Evolutionary conservation across 30 jellyfish, hydroid and myxozoan species (phyloP), one percentile per base, ranked within the genome.

Genomic region (Calvadosia cruxmelitensis): DNA sequence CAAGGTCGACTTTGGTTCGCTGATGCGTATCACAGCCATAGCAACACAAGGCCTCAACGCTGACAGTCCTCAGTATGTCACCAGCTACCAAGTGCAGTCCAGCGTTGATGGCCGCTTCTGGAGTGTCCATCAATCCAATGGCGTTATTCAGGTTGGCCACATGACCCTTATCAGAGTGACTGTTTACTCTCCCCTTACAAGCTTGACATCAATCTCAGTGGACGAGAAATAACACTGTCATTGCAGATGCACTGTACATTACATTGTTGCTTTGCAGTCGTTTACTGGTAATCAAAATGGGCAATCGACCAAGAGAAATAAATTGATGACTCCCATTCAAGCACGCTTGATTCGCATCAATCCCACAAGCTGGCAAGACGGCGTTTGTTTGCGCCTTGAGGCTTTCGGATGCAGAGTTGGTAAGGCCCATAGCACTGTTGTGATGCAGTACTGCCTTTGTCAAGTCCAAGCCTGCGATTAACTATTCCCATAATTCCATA

Each of bases 21-120:
- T 66, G 30, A 70, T 79, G 33, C 95, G 92, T n/a, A 35, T 82
- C 50, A 82, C 99, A 27, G 84, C 81, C 1, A 70, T 91, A 3
- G 94, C 94, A 0, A 91, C 95, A 24, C 99, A 91, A 72, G 99
- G 99, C 20, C 73, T 78, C 71, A 90, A 80, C 23, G 94, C 82
- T 0, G 94, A 78, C 74, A 33, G 68, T 2, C 52, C 84, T 3
- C 82, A 77, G 35, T 91, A 82, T 36, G 99, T 91, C 34, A 91
- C 94, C 1, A 92, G 69, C 34, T 82, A 76, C 35, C 49, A 75
- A 33, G 33, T 91, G 3, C 99, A 91, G 74, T 91, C 52, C 80
- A 91, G 99, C 49, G 13, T 31, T 2, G 92, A 91, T 66, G 95
- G 85, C 13, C 63, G 63, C 26, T 91, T 91, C 48, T 91, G 99